Evolutionary conservation across 2,797 vertebrate species (phyloP), one percentile per base, ranked within the genome.

Genomic region (Monodelphis domestica): DNA sequence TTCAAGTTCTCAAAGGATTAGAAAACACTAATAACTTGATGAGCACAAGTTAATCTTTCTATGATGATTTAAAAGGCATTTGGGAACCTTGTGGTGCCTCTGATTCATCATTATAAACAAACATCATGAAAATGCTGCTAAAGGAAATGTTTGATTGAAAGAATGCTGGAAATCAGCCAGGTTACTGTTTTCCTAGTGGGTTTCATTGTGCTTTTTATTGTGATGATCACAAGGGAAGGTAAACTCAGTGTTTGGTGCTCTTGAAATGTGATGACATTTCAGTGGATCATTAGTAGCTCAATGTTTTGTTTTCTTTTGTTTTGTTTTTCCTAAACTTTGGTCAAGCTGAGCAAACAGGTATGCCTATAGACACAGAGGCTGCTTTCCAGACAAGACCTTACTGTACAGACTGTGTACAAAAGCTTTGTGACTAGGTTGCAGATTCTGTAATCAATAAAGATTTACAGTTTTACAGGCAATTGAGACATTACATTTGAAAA

Each of bases 301-400:
- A 11, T 54, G 0, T 57, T 15, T 59, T n/a, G n/a, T n/a, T n/a
- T 59, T n/a, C n/a, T n/a, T n/a, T n/a, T n/a, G n/a, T n/a, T n/a
- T n/a, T n/a, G n/a, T n/a, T 84, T 78, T 92, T 95, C 93, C 70
- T 94, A 94, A 91, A 91, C 38, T 38, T 52, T 87, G n/a, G 52
- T 12, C 28, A 93, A 14, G 7, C 24, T 84, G 24, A 84, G 38
- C 21, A 84, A 84, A 84, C 38, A 84, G 28, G 2, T 1, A 90
- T 56, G 52, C n/a, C 54, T 45, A 93, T 93, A 92, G 38, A 94
- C 3, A 89, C 90, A 17, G 90, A 89, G 94, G 57, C 45, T 84
- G 84, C 88, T 56, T 78, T 57, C 29, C 45, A 95, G 4, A 87
- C 38, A 53, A 70, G 21, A n/a, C 89, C 54, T 57, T 91, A 87